Conservation (phyloP, 2,113 vertebrate species). For the Thinocorus orbignyianus region DNA sequence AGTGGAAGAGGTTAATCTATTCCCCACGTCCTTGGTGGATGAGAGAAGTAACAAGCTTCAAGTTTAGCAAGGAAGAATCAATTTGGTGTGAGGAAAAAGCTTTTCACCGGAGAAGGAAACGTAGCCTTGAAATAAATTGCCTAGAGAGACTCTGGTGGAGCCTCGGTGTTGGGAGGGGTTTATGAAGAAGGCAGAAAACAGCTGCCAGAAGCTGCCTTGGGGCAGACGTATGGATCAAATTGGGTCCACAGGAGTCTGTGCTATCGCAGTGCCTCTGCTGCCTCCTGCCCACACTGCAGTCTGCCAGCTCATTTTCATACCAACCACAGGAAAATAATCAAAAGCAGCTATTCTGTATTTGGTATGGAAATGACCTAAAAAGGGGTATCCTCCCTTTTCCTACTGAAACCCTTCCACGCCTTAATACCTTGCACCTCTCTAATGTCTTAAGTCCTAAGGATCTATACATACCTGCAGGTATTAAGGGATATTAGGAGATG, state of each 20-base stretch:
- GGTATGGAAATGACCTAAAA: not conserved
- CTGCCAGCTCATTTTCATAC: not conserved
- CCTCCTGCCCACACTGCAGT: not conserved
- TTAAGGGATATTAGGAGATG: not conserved
- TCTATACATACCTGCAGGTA: not conserved
- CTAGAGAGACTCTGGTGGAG: not conserved
- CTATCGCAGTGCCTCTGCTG: not conserved
- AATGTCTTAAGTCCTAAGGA: not conserved
- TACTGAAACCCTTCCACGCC: not conserved
- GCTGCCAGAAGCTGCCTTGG: not conserved
- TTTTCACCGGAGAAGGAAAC: not conserved
- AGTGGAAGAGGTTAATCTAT: not conserved
- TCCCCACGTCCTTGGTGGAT: not conserved
- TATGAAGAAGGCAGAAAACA: not conserved
- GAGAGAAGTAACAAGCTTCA: not conserved
- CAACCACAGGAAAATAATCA: accelerated
- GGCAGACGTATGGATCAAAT: not conserved
- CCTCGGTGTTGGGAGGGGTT: not conserved
- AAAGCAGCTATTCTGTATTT: not conserved
- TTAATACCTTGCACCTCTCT: not conserved
- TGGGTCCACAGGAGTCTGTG: not conserved
- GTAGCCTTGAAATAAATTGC: not conserved
- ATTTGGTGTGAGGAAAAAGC: not conserved
- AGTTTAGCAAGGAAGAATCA: not conserved
- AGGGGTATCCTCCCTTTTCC: not conserved